Evolutionary conservation across 1,140 invertebrate genomes (phyloP).

Genomic region (Bombus sylvicola): DNA sequence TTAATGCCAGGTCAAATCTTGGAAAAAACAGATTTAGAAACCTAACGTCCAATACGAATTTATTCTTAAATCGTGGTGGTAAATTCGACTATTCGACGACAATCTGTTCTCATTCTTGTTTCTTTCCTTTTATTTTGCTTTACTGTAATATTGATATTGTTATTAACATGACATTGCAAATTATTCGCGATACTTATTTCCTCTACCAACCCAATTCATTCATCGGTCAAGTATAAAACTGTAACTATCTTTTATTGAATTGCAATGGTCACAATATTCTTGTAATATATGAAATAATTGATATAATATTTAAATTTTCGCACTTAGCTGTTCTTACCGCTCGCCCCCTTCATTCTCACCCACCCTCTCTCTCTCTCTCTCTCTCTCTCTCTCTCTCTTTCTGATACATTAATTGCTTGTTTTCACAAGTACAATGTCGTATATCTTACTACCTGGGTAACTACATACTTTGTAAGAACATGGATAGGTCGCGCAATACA

Average conservation of each 20-base stretch:
- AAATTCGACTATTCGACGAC: too few species aligned
- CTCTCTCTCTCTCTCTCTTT: neutral
- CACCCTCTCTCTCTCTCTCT: neutral
- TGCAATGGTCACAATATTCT: constrained; percentile 59
- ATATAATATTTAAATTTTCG: neutral
- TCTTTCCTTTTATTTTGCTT: neutral
- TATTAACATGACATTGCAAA: constrained; percentile 32
- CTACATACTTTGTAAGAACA: neutral
- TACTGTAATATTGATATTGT: neutral
- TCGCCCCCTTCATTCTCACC: too few species aligned
- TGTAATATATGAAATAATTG: constrained; percentile 58
- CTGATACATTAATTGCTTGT: neutral
- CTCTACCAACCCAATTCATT: constrained; percentile 11
- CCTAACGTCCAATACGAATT: neutral
- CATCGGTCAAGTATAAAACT: constrained; percentile 33
- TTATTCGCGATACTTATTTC: constrained; percentile 55
- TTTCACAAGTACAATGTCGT: neutral
- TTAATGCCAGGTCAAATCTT: neutral
- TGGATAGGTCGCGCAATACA: too few species aligned
- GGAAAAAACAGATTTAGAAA: neutral
- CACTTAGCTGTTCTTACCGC: neutral
- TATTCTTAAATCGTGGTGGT: too few species aligned
- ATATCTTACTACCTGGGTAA: neutral
- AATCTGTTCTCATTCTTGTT: neutral
- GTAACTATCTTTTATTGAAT: constrained; percentile 60